Evolutionary conservation across 2,888 invertebrate species (phyloP).

Genomic region (Leistus spinibarbis): DNA sequence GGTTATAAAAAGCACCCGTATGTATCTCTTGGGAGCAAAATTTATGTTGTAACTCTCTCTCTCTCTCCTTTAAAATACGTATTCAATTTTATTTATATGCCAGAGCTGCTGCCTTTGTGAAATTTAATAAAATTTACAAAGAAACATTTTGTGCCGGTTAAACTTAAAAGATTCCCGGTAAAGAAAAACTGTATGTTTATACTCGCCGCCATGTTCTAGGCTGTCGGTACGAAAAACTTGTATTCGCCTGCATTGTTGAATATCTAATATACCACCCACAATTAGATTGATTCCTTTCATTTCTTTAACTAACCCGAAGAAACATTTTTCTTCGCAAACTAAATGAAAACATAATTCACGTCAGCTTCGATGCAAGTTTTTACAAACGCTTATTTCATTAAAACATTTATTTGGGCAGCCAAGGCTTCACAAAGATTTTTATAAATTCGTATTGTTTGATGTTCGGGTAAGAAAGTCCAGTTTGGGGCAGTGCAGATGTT

Average conservation of each 20-base stretch:
- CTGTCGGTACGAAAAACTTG: background rate
- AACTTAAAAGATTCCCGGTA: conserved; percentile 13
- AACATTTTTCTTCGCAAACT: too few relatives aligned
- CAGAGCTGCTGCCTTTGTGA: conserved; percentile 19
- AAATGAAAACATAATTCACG: background rate
- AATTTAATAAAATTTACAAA: conserved; percentile 27
- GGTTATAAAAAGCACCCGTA: conserved; percentile 17
- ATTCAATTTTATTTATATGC: conserved; percentile 30
- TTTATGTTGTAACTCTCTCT: conserved; percentile 32
- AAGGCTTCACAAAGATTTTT: too few relatives aligned
- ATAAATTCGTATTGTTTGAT: too few relatives aligned
- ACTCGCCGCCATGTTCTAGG: too few relatives aligned
- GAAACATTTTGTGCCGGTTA: conserved; percentile 12
- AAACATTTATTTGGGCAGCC: too few relatives aligned
- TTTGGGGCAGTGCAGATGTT: too few relatives aligned
- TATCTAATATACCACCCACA: conserved; percentile 28
- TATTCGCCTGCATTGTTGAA: conserved; percentile 14
- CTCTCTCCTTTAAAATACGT: conserved; percentile 35
- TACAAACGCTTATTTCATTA: too few relatives aligned
- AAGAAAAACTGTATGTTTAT: background rate
- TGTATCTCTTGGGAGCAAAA: conserved; percentile 3
- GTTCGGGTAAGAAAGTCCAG: too few relatives aligned
- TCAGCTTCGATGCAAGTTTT: background rate
- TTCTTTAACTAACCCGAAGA: too few relatives aligned
- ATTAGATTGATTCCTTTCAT: background rate